Evolutionary conservation across 1,140 invertebrate genomes (phyloP).

Genomic region (Solenopsis invicta): DNA sequence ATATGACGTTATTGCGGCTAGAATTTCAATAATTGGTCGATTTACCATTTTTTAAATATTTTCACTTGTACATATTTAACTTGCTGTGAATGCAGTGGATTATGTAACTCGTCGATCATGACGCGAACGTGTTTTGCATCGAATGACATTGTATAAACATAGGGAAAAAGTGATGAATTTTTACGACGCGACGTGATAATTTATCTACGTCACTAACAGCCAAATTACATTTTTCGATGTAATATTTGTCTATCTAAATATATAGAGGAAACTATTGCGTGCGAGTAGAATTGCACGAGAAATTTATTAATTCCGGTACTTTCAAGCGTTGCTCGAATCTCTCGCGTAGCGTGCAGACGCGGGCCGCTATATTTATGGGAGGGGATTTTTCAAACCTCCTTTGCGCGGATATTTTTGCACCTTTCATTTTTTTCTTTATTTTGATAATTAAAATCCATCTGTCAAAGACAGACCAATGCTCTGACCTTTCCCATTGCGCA

Average conservation of each 20-base stretch:
- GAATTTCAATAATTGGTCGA: slow-evolving; percentile 71
- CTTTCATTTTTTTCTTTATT: neutral
- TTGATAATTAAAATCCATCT: slow-evolving; percentile 39
- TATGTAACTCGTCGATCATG: neutral
- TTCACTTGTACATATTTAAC: slow-evolving; percentile 44
- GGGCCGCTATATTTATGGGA: slow-evolving; percentile 24
- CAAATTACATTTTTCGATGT: neutral
- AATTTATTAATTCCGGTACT: slow-evolving; percentile 47
- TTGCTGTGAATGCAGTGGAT: slow-evolving; percentile 24
- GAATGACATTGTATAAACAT: slow-evolving; percentile 3
- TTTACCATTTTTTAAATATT: slow-evolving; percentile 40
- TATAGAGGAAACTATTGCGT: slow-evolving; percentile 31
- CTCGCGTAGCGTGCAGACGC: slow-evolving; percentile 10
- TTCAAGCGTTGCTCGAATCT: neutral
- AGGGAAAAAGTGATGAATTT: neutral
- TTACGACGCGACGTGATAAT: neutral
- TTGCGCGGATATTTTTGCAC: neutral
- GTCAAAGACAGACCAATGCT: slow-evolving; percentile 21
- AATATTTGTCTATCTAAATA: slow-evolving; percentile 25
- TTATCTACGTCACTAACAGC: slow-evolving; percentile 2
- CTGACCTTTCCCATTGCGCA: neutral
- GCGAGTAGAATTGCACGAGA: slow-evolving; percentile 37
- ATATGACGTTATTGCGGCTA: slow-evolving; percentile 49
- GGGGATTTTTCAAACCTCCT: slow-evolving; percentile 19
- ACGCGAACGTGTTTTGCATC: slow-evolving; percentile 10